Evolutionary conservation across 2,113 vertebrate species (phyloP).

Genomic region (Misgurnus anguillicaudatus): DNA sequence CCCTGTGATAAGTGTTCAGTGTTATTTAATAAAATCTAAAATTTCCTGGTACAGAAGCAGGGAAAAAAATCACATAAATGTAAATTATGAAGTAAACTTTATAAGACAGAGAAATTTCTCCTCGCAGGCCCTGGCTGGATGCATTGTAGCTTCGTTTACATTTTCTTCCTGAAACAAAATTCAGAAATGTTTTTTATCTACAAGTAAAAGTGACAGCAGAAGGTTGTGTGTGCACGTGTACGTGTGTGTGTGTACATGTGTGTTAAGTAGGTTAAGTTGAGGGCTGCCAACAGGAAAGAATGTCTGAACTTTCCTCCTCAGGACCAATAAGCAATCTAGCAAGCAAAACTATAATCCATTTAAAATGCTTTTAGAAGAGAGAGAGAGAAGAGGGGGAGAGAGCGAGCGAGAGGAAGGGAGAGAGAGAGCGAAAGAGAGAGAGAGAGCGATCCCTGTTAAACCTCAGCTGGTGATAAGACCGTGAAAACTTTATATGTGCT

Average conservation of each 20-base stretch:
- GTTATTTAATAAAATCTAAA: no score
- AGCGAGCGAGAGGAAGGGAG: no score
- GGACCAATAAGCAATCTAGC: not conserved
- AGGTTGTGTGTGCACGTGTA: not conserved
- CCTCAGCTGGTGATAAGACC: not conserved
- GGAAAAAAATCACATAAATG: no score
- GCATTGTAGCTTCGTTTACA: not conserved
- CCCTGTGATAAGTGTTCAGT: no score
- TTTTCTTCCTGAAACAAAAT: conserved; percentile 10
- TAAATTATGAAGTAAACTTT: no score
- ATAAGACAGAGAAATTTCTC: no score
- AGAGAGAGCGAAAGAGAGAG: no score
- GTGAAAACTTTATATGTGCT: conserved; percentile 1
- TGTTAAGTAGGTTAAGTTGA: conserved; percentile 20
- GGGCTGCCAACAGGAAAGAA: conserved; percentile 16
- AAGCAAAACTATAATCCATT: conserved; percentile 6
- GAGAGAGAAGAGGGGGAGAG: no score
- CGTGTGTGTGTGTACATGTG: not conserved
- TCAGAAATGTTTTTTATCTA: conserved; percentile 8
- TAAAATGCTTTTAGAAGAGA: not conserved
- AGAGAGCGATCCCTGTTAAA: no score
- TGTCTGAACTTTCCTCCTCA: conserved; percentile 11
- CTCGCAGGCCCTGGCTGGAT: not conserved
- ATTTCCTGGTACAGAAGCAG: no score
- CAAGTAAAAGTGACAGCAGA: conserved; percentile 23